Percentiles rank a stretch among this genome's conserved stretches.
These are phyloP conservation scores for Eristalis intricaria DNA, from an alignment of 2,888 invertebrate genomes.

Conservation along the genomic window DNA sequence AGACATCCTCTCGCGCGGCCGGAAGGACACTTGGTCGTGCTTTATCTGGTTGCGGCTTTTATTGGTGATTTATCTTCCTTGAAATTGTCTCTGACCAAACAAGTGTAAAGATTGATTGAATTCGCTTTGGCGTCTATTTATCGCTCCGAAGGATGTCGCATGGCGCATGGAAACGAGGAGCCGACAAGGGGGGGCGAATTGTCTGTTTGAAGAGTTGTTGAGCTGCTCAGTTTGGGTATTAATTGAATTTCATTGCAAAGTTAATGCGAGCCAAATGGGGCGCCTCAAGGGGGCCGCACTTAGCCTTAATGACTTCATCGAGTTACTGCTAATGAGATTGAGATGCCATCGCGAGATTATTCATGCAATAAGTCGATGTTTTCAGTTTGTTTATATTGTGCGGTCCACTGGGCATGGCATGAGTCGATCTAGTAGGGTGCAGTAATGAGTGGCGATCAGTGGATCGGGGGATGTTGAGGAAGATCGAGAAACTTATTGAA, in stretches of 20 bases:
- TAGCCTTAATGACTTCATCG: not conserved
- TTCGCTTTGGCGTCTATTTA: constrained; percentile 33
- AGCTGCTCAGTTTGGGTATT: not conserved
- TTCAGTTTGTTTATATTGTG: too few species aligned
- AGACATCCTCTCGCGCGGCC: not conserved
- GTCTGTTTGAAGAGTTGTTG: not conserved
- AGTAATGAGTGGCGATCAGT: too few species aligned
- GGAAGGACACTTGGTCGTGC: constrained; percentile 17
- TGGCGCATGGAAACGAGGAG: constrained; percentile 2
- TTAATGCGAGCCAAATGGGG: not conserved
- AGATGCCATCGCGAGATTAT: not conserved
- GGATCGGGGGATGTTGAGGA: too few species aligned
- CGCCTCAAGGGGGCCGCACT: not conserved
- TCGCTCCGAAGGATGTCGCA: constrained; percentile 2
- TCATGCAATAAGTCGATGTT: too few species aligned
- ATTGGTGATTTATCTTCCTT: constrained; percentile 45
- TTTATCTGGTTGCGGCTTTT: constrained; percentile 32
- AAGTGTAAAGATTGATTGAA: constrained; percentile 48
- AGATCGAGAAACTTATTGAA: too few species aligned
- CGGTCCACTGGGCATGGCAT: too few species aligned
- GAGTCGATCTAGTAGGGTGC: too few species aligned
- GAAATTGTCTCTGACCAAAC: constrained; percentile 36
- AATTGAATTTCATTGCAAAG: constrained; percentile 27
- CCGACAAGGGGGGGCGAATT: not conserved
- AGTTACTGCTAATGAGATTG: not conserved